phyloP scores from a whole-genome alignment of 2,113 vertebrate genomes.

The Solea solea region DNA sequence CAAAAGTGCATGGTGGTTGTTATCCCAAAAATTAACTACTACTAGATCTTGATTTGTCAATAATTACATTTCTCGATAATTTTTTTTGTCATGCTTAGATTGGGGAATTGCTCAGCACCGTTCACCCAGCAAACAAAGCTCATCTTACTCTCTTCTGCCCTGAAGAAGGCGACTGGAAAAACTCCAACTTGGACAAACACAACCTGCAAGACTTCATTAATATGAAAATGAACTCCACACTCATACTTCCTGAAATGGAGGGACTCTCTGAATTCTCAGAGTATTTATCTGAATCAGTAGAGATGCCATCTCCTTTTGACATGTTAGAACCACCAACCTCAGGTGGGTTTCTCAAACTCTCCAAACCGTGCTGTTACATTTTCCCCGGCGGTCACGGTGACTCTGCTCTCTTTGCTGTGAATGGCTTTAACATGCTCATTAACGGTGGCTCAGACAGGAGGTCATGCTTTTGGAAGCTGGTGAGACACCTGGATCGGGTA shows the following conservation, averaged over 20 bases:
- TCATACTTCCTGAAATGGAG: slow-evolving; percentile 95
- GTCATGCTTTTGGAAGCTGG: slow-evolving; percentile 98
- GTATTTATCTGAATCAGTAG: slow-evolving; percentile 96
- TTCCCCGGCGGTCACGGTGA: slow-evolving; percentile 94
- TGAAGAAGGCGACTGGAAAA: slow-evolving; percentile 96
- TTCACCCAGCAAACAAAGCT: slow-evolving; percentile 96
- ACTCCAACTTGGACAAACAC: slow-evolving; percentile 95
- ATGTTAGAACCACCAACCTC: slow-evolving; percentile 95
- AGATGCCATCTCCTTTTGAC: slow-evolving; percentile 96
- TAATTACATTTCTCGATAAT: too few species aligned
- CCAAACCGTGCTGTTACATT: slow-evolving; percentile 97
- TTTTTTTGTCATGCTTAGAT: slow-evolving; percentile 81
- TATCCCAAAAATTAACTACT: background rate
- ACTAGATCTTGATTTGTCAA: too few species aligned
- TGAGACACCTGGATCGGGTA: slow-evolving; percentile 93
- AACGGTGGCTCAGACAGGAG: slow-evolving; percentile 95
- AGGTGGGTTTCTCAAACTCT: slow-evolving; percentile 95
- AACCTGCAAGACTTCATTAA: slow-evolving; percentile 98
- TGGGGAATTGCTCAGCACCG: slow-evolving; percentile 94
- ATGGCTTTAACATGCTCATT: slow-evolving; percentile 98
- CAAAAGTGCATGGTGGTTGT: background rate
- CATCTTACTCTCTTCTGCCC: slow-evolving; percentile 93
- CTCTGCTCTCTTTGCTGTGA: slow-evolving; percentile 95
- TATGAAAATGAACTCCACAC: slow-evolving; percentile 93
- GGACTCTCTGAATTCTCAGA: slow-evolving; percentile 98